Percentiles rank a stretch among this genome's conserved stretches.
phyloP scores from a whole-genome alignment of 2,888 invertebrate genomes.

The Epistrophella euchroma region DNA sequence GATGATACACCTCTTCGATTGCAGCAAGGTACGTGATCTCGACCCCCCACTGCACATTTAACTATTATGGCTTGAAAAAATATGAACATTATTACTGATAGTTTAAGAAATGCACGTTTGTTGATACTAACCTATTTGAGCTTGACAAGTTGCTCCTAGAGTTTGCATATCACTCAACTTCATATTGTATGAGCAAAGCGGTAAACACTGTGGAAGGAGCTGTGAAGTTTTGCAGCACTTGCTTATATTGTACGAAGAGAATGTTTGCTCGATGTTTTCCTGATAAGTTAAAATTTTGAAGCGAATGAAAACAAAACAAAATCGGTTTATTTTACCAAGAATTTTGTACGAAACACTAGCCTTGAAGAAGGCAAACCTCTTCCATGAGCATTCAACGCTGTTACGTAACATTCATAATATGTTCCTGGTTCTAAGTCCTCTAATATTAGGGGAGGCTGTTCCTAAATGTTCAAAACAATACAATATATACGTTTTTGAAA shows the following conservation, averaged over 20 bases:
- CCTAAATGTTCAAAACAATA: constrained; percentile 59
- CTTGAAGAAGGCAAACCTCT: constrained; percentile 90
- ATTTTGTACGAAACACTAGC: constrained; percentile 90
- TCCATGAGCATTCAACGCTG: constrained; percentile 92
- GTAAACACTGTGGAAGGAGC: constrained; percentile 86
- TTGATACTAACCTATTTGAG: constrained; percentile 89
- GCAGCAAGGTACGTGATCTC: constrained; percentile 90
- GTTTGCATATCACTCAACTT: constrained; percentile 91
- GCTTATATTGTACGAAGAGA: constrained; percentile 90
- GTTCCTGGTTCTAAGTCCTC: constrained; percentile 90
- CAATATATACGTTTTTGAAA: not conserved
- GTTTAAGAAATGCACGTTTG: not conserved
- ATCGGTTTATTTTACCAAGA: constrained; percentile 77
- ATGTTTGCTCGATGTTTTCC: constrained; percentile 80
- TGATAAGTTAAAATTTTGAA: constrained; percentile 22
- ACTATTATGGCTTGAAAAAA: constrained; percentile 81
- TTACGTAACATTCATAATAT: constrained; percentile 92
- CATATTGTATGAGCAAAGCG: constrained; percentile 92
- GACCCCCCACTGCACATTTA: constrained; percentile 86
- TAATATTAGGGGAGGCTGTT: constrained; percentile 89
- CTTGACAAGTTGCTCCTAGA: constrained; percentile 90
- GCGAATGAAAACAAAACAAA: not conserved
- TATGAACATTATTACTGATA: not conserved
- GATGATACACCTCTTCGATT: constrained; percentile 89
- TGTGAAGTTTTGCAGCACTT: constrained; percentile 91